Evolutionary conservation across 1,140 invertebrate species (phyloP), one percentile per base, ranked within the genome.

Genomic region (Linepithema humile): DNA sequence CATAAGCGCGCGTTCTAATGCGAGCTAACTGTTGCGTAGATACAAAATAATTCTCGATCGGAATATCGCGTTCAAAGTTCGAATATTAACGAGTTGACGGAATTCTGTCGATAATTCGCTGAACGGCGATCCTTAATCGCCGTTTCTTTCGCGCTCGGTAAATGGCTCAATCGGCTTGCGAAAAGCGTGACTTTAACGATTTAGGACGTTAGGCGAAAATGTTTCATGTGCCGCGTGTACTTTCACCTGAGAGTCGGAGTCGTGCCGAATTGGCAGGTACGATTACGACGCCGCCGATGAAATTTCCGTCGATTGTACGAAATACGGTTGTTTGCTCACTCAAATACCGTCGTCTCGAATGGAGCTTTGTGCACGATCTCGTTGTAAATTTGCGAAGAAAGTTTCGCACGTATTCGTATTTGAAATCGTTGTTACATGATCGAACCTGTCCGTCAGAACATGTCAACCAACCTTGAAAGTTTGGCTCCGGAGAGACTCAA

Each of bases 281-380:
- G 84, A 84, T 89, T 89, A 85, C 87, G 74, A 75, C 20, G 87
- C n/a, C n/a, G 74, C 45, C 87, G 87, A 80, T 83, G 86, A 88
- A 86, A 85, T 89, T 88, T 89, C 84, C 85, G 84, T 67, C 86
- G 84, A 85, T 88, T 48, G 84, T 72, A 72, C 59, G 72, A 78
- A 84, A 80, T 38, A 80, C 38, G 35, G 80, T 35, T 50, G 57
- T n/a, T 57, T 38, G 70, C 32, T 20, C 26, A 48, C 69, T 7
- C 32, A 67, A 60, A 23, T 43, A 55, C 32, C 20, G 35, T 15
- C 32, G 10, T 26, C 35, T 45, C 15, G n/a, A 53, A 78, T 35
- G 50, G 45, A 78, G 62, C 45, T 10, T 65, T 10, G 59, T 40
- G 55, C 38, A 26, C 26, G 67, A 78, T 17, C 40, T 78, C 32